A percentile compares a stretch with the other conserved stretches of the same genome.
phyloP scores from a whole-genome alignment of 2,888 invertebrate genomes.

The Drosophila leonis region DNA sequence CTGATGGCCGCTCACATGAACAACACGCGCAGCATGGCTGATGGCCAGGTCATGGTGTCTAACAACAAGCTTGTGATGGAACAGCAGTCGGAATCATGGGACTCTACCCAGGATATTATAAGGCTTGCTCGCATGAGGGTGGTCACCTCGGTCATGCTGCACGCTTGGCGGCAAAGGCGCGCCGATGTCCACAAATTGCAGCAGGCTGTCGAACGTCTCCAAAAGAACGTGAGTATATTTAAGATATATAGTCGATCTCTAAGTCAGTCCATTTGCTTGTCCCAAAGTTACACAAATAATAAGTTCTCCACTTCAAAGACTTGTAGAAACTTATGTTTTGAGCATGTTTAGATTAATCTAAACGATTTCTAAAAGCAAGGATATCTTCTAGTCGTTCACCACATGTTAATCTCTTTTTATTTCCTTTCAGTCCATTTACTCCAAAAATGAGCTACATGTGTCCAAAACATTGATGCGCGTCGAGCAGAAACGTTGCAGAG shows the following conservation, averaged over 20 bases:
- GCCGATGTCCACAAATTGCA: conserved; percentile 73
- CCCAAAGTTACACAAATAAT: no score
- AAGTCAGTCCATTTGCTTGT: neutral
- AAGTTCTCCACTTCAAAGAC: no score
- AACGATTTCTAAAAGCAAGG: no score
- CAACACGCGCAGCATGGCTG: conserved; percentile 1
- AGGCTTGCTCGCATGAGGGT: conserved; percentile 68
- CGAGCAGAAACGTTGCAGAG: conserved; percentile 80
- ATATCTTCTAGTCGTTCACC: neutral
- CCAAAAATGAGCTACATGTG: conserved; percentile 77
- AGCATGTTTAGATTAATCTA: no score
- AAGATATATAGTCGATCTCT: neutral
- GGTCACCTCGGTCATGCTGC: conserved; percentile 78
- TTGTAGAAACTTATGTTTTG: no score
- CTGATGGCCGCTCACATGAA: neutral
- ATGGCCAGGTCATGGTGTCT: neutral
- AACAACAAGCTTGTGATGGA: neutral
- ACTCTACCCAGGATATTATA: neutral
- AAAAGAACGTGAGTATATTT: conserved; percentile 70
- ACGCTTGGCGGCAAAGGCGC: conserved; percentile 81
- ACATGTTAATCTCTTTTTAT: neutral
- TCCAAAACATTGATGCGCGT: conserved; percentile 76
- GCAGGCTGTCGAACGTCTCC: conserved; percentile 59
- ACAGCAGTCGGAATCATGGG: neutral
- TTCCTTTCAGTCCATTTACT: conserved; percentile 65